These are phyloP conservation scores for Halcyon leucocephala DNA, from an alignment of 2,797 vertebrate genomes.

Conservation along the genomic window DNA sequence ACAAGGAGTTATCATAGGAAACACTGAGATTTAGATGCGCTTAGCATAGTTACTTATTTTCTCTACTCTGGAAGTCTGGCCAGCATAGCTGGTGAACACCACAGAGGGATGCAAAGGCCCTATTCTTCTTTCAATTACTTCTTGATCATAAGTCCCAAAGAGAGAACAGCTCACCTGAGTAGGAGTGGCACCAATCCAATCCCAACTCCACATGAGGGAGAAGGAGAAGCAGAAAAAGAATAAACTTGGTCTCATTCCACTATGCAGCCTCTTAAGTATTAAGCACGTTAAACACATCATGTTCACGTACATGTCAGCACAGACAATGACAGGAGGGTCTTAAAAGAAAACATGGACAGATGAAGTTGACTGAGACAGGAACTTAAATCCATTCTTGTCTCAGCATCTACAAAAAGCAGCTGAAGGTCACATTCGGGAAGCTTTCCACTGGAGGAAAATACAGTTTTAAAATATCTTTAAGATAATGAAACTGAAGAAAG, in stretches of 20 bases:
- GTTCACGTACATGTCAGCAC: fast-evolving
- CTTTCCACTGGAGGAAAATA: neutral
- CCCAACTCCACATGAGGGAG: neutral
- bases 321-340: neutral
- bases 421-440: neutral
- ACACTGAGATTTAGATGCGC: neutral
- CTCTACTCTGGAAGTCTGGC: fast-evolving
- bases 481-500: neutral
- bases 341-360: neutral
- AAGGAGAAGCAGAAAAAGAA: neutral
- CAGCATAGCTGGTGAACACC: neutral
- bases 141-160: neutral
- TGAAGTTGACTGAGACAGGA: neutral
- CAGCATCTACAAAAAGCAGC: neutral
- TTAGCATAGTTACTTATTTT: neutral
- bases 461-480: neutral
- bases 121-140: neutral
- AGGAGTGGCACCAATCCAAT: neutral
- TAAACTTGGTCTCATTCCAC: neutral
- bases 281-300: neutral
- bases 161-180: neutral
- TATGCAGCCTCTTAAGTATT: neutral
- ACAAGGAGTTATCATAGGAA: neutral
- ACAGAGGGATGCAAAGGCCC: neutral
- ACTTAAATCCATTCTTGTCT: neutral